Evolutionary conservation across 1,140 invertebrate species (phyloP).

Genomic region (Wasmannia auropunctata): DNA sequence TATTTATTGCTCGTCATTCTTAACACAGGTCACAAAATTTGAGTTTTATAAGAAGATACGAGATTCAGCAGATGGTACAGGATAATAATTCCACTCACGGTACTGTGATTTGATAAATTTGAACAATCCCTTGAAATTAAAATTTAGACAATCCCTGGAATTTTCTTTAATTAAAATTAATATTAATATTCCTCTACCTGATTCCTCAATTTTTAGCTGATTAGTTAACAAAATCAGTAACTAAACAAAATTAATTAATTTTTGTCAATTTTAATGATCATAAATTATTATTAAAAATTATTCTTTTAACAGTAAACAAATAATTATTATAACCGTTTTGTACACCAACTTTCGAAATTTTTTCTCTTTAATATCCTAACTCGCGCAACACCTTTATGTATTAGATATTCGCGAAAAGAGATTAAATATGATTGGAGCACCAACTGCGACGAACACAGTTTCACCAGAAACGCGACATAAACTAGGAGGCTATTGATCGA

Average conservation of each 20-base stretch:
- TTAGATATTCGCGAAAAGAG: not conserved
- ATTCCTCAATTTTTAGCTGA: not conserved
- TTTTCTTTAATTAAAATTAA: not conserved
- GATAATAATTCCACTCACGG: not conserved
- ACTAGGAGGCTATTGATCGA: conserved; percentile 7
- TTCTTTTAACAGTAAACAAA: not conserved
- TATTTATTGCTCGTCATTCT: not conserved
- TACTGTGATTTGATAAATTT: not conserved
- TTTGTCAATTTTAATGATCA: not conserved
- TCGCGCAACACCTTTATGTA: not conserved
- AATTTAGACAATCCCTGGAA: not conserved
- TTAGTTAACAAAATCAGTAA: conserved; percentile 1
- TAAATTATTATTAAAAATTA: not conserved
- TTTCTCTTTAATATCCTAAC: not conserved
- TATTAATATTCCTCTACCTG: not conserved
- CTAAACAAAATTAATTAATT: not conserved
- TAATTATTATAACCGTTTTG: not conserved
- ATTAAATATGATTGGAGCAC: not conserved
- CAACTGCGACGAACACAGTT: not conserved
- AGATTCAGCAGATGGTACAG: not conserved
- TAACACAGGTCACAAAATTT: not conserved
- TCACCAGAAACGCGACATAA: conserved; percentile 4
- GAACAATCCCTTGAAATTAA: too few relatives aligned
- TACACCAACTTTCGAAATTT: not conserved
- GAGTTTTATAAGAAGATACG: not conserved